Percentiles rank a stretch among this genome's conserved stretches.
Conservation (phyloP, 2,797 vertebrate genomes). For the Anguilla obscura region DNA sequence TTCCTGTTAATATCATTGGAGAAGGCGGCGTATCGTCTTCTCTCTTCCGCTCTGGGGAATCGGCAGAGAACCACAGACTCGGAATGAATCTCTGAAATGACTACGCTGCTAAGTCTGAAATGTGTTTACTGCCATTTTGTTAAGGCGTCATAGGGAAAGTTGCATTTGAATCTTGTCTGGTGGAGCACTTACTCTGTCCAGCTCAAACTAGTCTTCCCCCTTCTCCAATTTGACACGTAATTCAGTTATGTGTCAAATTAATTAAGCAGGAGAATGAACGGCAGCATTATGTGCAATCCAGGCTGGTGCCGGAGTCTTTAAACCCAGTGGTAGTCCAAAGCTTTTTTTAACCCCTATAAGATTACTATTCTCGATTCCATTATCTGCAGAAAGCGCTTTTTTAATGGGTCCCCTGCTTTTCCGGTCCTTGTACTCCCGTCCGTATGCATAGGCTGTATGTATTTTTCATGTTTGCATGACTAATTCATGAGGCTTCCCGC, state of each 20-base stretch:
- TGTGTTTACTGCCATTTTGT: constrained; percentile 48
- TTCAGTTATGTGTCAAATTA: constrained; percentile 67
- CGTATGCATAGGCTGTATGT: constrained; percentile 49
- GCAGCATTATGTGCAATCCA: constrained; percentile 62
- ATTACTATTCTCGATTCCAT: constrained; percentile 14
- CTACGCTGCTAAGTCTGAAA: constrained; percentile 23
- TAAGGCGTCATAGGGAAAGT: constrained; percentile 49
- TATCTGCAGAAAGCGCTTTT: constrained; percentile 2
- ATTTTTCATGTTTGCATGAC: constrained; percentile 64
- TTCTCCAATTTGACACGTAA: constrained; percentile 56
- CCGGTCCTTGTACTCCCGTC: background rate
- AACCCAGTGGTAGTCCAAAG: constrained; percentile 19
- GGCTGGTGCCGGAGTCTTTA: constrained; percentile 50
- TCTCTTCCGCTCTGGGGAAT: background rate
- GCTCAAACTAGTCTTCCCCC: constrained; percentile 62
- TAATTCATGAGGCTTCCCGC: constrained; percentile 63
- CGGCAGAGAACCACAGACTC: constrained; percentile 45
- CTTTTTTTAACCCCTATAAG: background rate
- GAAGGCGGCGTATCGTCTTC: background rate
- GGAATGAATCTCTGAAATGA: constrained; percentile 22
- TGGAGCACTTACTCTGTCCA: constrained; percentile 52
- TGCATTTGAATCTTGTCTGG: constrained; percentile 57
- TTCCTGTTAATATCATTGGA: background rate
- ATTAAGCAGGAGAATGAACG: constrained; percentile 61
- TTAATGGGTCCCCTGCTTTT: background rate